Conservation (phyloP, 2,113 vertebrate species). For the Sylvietta virens region DNA sequence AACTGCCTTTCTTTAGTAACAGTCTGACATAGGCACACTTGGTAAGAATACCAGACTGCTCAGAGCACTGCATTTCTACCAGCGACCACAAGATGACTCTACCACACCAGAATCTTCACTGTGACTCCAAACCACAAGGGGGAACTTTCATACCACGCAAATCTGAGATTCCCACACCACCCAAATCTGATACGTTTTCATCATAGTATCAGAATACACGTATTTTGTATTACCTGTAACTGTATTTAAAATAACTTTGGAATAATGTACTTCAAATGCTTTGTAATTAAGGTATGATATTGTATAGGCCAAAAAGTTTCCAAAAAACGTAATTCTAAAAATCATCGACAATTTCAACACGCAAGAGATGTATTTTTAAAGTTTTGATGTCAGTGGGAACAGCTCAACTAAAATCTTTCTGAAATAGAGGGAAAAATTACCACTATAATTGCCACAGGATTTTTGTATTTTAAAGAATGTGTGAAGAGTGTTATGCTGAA, state of each 20-base stretch:
- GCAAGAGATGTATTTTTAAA: background rate
- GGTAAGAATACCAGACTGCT: background rate
- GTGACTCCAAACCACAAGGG: background rate
- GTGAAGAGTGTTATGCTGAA: background rate
- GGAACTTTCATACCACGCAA: background rate
- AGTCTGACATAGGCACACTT: background rate
- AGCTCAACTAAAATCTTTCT: background rate
- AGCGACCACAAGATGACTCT: conserved; percentile 77
- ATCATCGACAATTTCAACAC: background rate
- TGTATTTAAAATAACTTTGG: background rate
- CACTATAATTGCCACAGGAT: background rate
- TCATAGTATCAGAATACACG: background rate
- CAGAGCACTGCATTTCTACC: background rate
- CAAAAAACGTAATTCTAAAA: background rate
- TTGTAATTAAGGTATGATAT: background rate
- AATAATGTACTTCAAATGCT: background rate
- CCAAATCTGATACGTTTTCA: background rate
- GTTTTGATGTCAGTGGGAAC: background rate
- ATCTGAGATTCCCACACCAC: background rate
- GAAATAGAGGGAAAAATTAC: background rate
- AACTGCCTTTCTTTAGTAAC: background rate
- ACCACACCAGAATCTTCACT: conserved; percentile 26
- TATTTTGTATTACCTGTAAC: background rate
- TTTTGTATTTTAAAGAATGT: background rate
- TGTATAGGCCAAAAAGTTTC: background rate